Evolutionary conservation across 2,113 vertebrate species (phyloP), one percentile per base, ranked within the genome.

Genomic region (Brachionichthys hirsutus): DNA sequence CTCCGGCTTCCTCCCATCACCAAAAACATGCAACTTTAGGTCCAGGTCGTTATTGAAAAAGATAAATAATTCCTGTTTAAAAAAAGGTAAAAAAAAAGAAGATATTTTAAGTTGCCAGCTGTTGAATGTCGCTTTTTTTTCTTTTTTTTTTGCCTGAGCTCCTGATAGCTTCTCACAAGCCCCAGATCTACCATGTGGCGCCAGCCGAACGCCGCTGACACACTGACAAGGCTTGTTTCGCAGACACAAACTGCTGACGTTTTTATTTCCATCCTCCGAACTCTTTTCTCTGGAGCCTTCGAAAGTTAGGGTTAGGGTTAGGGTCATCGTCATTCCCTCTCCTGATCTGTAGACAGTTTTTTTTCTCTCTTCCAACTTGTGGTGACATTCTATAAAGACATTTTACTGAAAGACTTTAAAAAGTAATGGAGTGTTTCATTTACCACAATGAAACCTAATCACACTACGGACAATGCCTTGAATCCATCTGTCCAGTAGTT

Each of bases 401-500:
- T 84, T 81, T n/a, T 89, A 85, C 80, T 82, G 71, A 75, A 70
- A 42, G 59, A 78, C 66, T 70, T 61, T 86, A 73, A 87, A 87
- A 69, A 43, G 68, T 84, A 84, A 87, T 84, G 78, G 81, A 51
- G 80, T 90, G 86, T 87, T 90, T 87, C 77, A 89, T 87, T 89
- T 84, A 71, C 54, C 64, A 73, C 86, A 60, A 81, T 86, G 82
- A 84, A 87, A 85, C 71, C 53, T 70, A 85, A 86, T 83, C 84
- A 73, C 75, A 48, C 69, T 62, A 35, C 57, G 69, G 73, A 81
- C 62, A 62, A 58, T 67, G 52, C 72, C 86, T 83, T 83, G 83
- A 83, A 80, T 80, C 78, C 62, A 77, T 78, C 72, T 81, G 76
- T 83, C 75, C 53, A 22, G 53, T 58, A 67, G 75, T 84, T 84